Conservation (phyloP, 2,888 invertebrate species). For the Linnaemya tessellans region DNA sequence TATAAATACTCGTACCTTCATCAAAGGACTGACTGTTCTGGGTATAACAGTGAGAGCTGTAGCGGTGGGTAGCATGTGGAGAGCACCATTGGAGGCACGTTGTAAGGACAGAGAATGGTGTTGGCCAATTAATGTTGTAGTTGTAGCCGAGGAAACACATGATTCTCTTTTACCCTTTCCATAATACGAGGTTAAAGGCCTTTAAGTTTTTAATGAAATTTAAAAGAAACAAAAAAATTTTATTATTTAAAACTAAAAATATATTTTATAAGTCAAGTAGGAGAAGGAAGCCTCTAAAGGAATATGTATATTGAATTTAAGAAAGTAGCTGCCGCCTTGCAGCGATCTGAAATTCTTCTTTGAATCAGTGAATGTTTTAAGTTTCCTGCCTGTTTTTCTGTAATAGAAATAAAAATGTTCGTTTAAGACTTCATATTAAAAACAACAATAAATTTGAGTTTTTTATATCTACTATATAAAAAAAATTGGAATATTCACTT, state of each 20-base stretch:
- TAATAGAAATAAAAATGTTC: no score
- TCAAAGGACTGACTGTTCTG: constrained; percentile 82
- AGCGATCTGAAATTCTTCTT: background rate
- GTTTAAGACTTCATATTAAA: no score
- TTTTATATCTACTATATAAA: no score
- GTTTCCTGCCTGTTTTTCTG: no score
- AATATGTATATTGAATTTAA: background rate
- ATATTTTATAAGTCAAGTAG: background rate
- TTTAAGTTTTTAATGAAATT: constrained; percentile 81
- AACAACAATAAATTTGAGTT: no score
- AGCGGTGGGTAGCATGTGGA: constrained; percentile 80
- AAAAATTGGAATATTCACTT: no score
- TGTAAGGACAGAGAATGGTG: constrained; percentile 79
- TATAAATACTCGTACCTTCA: constrained; percentile 81
- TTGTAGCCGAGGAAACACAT: constrained; percentile 90
- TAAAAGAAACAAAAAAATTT: background rate
- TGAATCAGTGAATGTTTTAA: no score
- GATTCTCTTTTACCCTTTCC: constrained; percentile 88
- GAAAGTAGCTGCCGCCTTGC: background rate
- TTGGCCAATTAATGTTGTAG: constrained; percentile 88
- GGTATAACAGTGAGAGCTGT: constrained; percentile 77
- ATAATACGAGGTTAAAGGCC: constrained; percentile 87
- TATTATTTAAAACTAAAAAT: background rate
- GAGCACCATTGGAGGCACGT: constrained; percentile 82
- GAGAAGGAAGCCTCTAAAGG: background rate